Conservation (phyloP, 2,113 vertebrate genomes). For the Sitta europaea region DNA sequence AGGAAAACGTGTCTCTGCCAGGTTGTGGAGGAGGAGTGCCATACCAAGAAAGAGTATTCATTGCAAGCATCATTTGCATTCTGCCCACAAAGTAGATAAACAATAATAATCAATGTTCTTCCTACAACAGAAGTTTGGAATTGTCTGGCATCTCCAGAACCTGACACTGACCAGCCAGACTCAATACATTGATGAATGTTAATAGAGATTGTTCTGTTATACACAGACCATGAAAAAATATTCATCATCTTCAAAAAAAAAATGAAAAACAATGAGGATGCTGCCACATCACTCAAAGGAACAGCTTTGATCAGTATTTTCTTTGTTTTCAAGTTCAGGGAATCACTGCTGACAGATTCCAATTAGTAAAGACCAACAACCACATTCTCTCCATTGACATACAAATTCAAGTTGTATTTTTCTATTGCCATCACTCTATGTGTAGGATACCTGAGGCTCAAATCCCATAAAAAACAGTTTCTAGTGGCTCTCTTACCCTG, state of each 20-base stretch:
- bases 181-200: neutral
- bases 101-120: neutral
- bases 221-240: neutral
- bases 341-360: neutral
- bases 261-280: neutral
- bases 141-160: neutral
- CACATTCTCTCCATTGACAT: neutral
- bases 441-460: neutral
- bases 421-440: fast-evolving
- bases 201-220: neutral
- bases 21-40: neutral
- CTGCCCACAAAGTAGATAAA: neutral
- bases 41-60: neutral
- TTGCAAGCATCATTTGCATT: neutral
- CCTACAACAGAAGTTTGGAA: neutral
- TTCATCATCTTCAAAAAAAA: neutral
- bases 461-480: neutral
- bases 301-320: neutral
- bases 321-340: neutral
- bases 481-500: neutral
- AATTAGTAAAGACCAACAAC: neutral
- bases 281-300: neutral
- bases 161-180: neutral
- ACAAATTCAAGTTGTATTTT: neutral
- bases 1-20: fast-evolving